A percentile compares a stretch with the other conserved stretches of the same genome.
Evolutionary conservation across 2,113 vertebrate species (phyloP).

Genomic region (Cheilinus undulatus): DNA sequence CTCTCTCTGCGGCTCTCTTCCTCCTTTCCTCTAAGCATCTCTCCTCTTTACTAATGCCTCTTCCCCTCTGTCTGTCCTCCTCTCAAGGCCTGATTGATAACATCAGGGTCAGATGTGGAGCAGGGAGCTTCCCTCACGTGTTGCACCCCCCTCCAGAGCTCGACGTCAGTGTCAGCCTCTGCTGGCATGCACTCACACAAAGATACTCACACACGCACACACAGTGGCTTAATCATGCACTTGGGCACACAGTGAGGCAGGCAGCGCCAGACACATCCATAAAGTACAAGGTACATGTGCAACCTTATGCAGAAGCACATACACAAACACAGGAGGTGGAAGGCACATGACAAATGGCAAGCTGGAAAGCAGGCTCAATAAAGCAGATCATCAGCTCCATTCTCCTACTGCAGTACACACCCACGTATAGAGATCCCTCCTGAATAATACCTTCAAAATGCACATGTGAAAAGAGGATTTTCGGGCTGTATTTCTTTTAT

Average conservation of each 20-base stretch:
- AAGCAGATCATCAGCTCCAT: constrained; percentile 39
- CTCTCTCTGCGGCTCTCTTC: background rate
- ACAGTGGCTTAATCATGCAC: constrained; percentile 8
- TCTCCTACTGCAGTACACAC: constrained; percentile 37
- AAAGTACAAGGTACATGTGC: constrained; percentile 6
- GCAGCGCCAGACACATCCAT: background rate
- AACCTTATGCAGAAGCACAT: background rate
- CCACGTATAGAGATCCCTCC: constrained; percentile 37
- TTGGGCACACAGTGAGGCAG: background rate
- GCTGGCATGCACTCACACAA: constrained; percentile 8
- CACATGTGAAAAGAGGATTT: background rate
- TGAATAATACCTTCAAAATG: constrained; percentile 11
- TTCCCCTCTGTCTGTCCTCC: background rate
- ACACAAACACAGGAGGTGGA: constrained; percentile 4
- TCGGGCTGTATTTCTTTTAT: background rate
- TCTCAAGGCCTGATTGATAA: constrained; percentile 61
- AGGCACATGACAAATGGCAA: constrained; percentile 8
- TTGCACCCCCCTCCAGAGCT: constrained; percentile 36
- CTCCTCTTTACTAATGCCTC: background rate
- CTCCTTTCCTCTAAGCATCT: constrained; percentile 25
- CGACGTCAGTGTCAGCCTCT: constrained; percentile 26
- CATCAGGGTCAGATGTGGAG: constrained; percentile 52
- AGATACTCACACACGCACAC: background rate
- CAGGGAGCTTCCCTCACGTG: constrained; percentile 55
- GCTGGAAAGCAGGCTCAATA: constrained; percentile 48